These are phyloP conservation scores for Danaus melanippus DNA, from an alignment of 1,140 invertebrate species.

Conservation along the genomic window DNA sequence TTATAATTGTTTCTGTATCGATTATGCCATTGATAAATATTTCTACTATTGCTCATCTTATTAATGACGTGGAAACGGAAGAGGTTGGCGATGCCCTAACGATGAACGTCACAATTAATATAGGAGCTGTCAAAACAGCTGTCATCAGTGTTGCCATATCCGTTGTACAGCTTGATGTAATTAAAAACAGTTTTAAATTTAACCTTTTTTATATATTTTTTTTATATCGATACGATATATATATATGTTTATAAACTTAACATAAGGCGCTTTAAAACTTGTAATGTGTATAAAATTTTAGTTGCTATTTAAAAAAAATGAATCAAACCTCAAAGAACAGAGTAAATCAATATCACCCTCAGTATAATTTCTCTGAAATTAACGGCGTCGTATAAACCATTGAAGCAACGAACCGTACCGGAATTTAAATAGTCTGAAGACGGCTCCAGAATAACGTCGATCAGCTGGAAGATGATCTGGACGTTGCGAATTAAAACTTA, in stretches of 20 bases:
- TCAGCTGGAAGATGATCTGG: conserved; percentile 35
- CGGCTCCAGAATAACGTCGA: conserved; percentile 49
- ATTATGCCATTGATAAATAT: conserved; percentile 72
- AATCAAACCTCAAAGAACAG: conserved; percentile 8
- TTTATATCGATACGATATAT: not conserved
- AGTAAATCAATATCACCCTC: conserved; percentile 25
- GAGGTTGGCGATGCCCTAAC: conserved; percentile 57
- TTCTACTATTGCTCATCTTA: conserved; percentile 71
- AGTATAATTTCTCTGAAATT: conserved; percentile 70
- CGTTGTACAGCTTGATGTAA: conserved; percentile 46
- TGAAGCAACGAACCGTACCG: conserved; percentile 70
- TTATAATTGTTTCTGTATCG: conserved; percentile 73
- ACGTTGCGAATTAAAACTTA: conserved; percentile 32
- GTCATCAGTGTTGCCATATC: conserved; percentile 43
- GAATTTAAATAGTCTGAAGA: conserved; percentile 71
- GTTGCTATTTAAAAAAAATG: not conserved
- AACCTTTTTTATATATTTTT: conserved; percentile 14
- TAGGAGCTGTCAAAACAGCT: conserved; percentile 67
- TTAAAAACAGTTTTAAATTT: conserved; percentile 36
- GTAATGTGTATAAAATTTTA: not conserved
- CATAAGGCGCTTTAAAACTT: not conserved
- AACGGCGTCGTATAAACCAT: conserved; percentile 72
- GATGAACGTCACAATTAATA: conserved; percentile 70
- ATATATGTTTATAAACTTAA: not conserved
- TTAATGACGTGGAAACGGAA: conserved; percentile 70